Conservation (phyloP, 2,113 vertebrate species). For the Litocranius walleri region DNA sequence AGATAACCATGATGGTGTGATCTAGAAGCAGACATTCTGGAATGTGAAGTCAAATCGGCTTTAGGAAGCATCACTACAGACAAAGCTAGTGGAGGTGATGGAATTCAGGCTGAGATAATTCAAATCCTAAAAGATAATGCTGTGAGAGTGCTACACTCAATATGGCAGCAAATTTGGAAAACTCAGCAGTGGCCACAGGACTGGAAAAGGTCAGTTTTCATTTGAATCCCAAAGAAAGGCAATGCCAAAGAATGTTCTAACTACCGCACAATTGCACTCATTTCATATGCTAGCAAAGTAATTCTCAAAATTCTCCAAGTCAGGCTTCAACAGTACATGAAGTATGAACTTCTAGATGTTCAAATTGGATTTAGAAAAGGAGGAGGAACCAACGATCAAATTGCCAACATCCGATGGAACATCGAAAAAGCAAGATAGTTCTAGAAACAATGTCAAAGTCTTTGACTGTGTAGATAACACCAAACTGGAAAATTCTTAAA, state of each 20-base stretch:
- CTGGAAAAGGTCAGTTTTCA: neutral
- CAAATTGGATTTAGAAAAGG: neutral
- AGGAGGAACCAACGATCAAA: neutral
- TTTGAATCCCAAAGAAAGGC: neutral
- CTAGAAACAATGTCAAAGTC: no score
- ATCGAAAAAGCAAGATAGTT: neutral
- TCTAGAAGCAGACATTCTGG: neutral
- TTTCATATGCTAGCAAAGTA: neutral
- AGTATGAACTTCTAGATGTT: neutral
- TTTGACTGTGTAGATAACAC: no score
- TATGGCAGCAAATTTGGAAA: neutral
- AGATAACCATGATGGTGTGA: neutral
- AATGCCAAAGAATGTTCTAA: neutral
- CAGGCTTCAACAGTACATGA: neutral
- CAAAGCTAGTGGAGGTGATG: neutral
- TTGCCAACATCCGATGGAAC: neutral
- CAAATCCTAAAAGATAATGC: neutral
- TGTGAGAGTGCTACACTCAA: neutral
- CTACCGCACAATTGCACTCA: neutral
- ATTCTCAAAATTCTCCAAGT: neutral
- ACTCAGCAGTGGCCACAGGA: neutral
- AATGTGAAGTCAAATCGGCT: neutral
- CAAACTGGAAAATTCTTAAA: no score
- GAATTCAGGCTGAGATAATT: neutral
- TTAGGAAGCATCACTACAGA: neutral